Evolutionary conservation across 2,113 vertebrate species (phyloP).

Genomic region (Chrysemys picta): DNA sequence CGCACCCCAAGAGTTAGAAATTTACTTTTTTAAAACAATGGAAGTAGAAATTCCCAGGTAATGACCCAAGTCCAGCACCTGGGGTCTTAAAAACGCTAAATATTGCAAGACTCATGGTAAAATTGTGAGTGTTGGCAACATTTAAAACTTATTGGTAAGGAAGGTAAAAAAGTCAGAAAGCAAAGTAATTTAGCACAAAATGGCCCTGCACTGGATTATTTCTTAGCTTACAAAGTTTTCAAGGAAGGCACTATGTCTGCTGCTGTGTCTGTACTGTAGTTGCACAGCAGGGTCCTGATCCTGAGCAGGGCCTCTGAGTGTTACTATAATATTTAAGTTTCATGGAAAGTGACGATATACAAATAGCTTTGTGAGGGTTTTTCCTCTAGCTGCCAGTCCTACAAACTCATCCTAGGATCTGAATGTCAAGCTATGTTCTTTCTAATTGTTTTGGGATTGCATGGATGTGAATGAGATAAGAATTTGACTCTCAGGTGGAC

Average conservation of each 20-base stretch:
- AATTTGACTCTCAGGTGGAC: not conserved
- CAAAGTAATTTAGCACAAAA: not conserved
- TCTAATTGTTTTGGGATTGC: not conserved
- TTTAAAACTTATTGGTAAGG: not conserved
- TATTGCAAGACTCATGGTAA: not conserved
- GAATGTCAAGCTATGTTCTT: not conserved
- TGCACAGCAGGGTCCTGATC: not conserved
- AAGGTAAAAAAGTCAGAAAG: not conserved
- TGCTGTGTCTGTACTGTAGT: not conserved
- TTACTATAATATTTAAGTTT: not conserved
- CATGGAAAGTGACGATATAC: not conserved
- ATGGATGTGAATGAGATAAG: not conserved
- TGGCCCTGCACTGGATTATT: not conserved
- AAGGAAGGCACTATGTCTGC: not conserved
- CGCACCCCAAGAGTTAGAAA: not conserved
- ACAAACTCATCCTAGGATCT: not conserved
- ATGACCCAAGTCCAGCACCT: not conserved
- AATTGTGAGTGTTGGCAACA: not conserved
- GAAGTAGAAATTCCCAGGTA: not conserved
- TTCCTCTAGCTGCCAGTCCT: not conserved
- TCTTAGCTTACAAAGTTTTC: not conserved
- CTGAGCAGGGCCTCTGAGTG: not conserved
- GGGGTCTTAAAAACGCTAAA: not conserved
- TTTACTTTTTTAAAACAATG: not conserved
- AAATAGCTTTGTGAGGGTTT: not conserved